phyloP scores from a whole-genome alignment of 2,888 invertebrate species.

The Ornithoptera alexandrae region DNA sequence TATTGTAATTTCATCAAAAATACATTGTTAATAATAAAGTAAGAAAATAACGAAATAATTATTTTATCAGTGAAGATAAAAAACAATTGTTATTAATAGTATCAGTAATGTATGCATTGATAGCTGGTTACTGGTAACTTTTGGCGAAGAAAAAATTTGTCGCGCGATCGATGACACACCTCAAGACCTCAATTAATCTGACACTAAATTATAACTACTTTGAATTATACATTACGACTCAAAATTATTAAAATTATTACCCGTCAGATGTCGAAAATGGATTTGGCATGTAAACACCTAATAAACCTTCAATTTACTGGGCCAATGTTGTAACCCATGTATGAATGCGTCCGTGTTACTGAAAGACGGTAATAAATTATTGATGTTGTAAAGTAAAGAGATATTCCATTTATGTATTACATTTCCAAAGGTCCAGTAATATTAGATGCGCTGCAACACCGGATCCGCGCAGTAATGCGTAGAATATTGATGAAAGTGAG shows the following conservation, averaged over 20 bases:
- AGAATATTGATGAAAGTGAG: conserved; percentile 30
- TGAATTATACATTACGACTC: conserved; percentile 16
- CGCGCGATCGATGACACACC: conserved; percentile 1
- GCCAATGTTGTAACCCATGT: conserved; percentile 15
- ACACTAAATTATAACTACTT: conserved; percentile 17
- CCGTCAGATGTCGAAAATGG: conserved; percentile 42
- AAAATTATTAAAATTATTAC: conserved; percentile 42
- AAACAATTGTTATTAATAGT: background rate
- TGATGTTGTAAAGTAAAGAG: conserved; percentile 20
- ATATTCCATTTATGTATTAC: conserved; percentile 24
- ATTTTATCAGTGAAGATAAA: conserved; percentile 31
- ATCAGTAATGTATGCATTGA: conserved; percentile 12
- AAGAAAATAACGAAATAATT: background rate
- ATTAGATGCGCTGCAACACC: conserved; percentile 18
- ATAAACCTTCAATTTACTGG: conserved; percentile 31
- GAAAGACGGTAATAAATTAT: conserved; percentile 8
- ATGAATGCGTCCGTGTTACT: conserved; percentile 19
- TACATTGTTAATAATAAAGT: background rate
- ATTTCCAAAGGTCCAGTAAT: conserved; percentile 15
- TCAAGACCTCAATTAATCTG: conserved; percentile 3
- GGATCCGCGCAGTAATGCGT: conserved; percentile 19
- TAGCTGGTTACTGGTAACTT: conserved; percentile 5
- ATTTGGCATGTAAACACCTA: conserved; percentile 46
- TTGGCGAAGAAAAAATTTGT: conserved; percentile 19
- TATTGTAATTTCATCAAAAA: background rate